These are phyloP conservation scores for Proteles cristata DNA, from an alignment of 2,113 vertebrate genomes.

Conservation along the genomic window DNA sequence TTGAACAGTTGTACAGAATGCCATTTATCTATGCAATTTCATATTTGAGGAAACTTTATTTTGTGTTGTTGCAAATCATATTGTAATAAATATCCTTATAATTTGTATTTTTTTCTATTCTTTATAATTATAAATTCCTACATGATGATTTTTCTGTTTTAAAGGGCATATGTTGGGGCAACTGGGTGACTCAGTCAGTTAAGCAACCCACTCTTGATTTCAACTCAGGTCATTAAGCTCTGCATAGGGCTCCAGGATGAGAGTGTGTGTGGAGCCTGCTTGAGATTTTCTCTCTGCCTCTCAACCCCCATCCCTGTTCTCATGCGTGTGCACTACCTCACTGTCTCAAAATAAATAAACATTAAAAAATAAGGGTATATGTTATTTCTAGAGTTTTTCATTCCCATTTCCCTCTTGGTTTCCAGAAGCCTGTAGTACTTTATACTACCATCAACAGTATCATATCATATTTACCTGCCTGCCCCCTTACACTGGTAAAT, in stretches of 20 bases:
- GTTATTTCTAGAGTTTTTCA: neutral
- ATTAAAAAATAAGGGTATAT: neutral
- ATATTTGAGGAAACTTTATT: neutral
- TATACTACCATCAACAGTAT: neutral
- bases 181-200: too few relatives aligned
- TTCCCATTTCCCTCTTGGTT: neutral
- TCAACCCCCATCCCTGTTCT: too few relatives aligned
- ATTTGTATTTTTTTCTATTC: neutral
- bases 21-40: neutral
- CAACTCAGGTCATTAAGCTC: too few relatives aligned
- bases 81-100: neutral
- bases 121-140: neutral
- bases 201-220: too few relatives aligned
- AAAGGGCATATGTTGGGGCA: neutral
- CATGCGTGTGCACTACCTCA: too few relatives aligned
- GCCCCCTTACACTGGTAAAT: neutral
- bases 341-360: too few relatives aligned
- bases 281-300: too few relatives aligned
- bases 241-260: too few relatives aligned
- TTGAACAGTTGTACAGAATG: neutral
- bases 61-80: neutral
- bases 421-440: neutral
- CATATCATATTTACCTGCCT: neutral
- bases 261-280: too few relatives aligned
- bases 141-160: neutral